Evolutionary conservation across 2,113 vertebrate genomes (phyloP).

Genomic region (Labeo rohita): DNA sequence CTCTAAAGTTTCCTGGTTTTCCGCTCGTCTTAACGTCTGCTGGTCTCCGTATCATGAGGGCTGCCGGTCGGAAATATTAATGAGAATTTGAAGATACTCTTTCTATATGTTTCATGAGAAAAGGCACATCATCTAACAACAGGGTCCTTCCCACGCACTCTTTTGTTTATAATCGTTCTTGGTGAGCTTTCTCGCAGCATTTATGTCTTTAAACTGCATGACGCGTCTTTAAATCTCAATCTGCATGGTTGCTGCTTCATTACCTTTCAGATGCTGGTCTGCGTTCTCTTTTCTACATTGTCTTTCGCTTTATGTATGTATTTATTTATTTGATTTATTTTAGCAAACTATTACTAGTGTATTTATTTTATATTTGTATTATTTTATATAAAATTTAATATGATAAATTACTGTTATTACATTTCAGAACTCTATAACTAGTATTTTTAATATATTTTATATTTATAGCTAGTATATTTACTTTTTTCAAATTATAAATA

Average conservation of each 20-base stretch:
- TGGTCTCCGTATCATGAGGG: background rate
- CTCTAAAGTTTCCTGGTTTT: constrained; percentile 28
- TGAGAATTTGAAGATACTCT: background rate
- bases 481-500: background rate
- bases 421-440: too few relatives aligned
- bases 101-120: background rate
- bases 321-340: background rate
- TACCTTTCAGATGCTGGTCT: background rate
- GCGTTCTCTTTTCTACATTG: background rate
- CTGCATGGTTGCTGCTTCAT: background rate
- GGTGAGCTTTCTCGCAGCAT: constrained; percentile 46
- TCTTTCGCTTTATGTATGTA: background rate
- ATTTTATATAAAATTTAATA: background rate
- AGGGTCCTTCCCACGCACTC: constrained; percentile 52
- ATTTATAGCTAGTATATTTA: background rate
- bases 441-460: background rate
- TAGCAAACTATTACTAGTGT: background rate
- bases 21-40: constrained; percentile 13
- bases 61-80: background rate
- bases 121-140: constrained; percentile 15
- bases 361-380: background rate
- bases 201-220: constrained; percentile 47
- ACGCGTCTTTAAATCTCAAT: constrained; percentile 42
- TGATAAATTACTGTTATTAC: background rate
- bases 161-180: constrained; percentile 43